Conservation (phyloP, 2,888 invertebrate species). For the Hemithea aestivaria region DNA sequence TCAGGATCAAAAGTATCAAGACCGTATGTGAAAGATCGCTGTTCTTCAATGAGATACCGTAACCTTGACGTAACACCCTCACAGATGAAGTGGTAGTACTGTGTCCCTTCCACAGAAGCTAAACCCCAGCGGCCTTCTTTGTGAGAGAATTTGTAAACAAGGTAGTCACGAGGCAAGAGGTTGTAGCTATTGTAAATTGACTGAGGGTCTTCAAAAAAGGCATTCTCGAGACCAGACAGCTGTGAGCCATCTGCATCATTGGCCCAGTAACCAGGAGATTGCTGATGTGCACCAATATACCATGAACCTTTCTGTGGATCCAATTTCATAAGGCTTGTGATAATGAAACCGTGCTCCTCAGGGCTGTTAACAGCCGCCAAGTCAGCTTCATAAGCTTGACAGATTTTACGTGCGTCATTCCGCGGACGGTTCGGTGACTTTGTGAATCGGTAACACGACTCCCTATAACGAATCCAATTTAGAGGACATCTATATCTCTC, state of each 20-base stretch:
- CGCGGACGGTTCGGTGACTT: constrained; percentile 90
- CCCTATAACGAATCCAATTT: constrained; percentile 90
- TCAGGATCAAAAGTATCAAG: constrained; percentile 88
- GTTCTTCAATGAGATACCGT: constrained; percentile 84
- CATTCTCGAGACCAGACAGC: constrained; percentile 87
- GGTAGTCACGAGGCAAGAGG: constrained; percentile 82
- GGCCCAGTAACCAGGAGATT: constrained; percentile 86
- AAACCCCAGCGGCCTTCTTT: constrained; percentile 90
- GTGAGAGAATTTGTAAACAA: constrained; percentile 88
- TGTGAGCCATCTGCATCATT: constrained; percentile 92
- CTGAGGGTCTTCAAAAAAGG: constrained; percentile 84
- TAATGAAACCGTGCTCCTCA: constrained; percentile 93
- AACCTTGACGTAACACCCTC: constrained; percentile 89
- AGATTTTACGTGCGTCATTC: constrained; percentile 90
- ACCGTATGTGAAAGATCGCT: constrained; percentile 91
- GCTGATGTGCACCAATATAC: constrained; percentile 90
- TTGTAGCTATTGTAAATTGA: constrained; percentile 66
- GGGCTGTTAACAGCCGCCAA: constrained; percentile 87
- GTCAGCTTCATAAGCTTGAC: constrained; percentile 90
- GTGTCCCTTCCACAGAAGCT: constrained; percentile 87
- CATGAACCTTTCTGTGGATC: constrained; percentile 93
- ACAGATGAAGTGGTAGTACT: constrained; percentile 90
- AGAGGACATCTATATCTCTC: constrained; percentile 85
- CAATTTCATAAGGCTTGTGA: constrained; percentile 87
- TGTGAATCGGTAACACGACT: constrained; percentile 93